Base-by-base conservation (phyloP, 1,140 invertebrate species). In the Macrobrachium rosenbergii region DNA sequence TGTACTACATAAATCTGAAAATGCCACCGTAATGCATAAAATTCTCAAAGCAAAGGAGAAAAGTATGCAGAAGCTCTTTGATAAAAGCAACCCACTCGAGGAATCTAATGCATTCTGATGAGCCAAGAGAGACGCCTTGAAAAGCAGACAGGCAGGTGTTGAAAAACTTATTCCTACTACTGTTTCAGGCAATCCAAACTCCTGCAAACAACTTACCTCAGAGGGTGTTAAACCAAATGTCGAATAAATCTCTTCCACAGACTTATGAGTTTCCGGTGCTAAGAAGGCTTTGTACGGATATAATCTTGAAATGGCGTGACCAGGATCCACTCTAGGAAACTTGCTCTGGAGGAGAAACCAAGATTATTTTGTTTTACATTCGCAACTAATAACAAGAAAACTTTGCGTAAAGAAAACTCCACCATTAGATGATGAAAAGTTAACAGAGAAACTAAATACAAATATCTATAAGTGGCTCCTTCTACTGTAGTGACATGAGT, bases 281-380 rank as follows among this genome's bases (percentile, higher is more conserved):
- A 98, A 91, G 91, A 98, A 95, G 12, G 94, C 92, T 82, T 95
- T 94, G 90, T 96, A 97, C 0, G 98, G 98, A 93, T 98, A 99
- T 16, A 97, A 92, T 28, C 95, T 93, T 84, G 95, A 94, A 52
- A 98, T 92, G 1, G 96, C 90, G 77, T 95, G 93, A 90, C 94
- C 93, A 1, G 95, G 92, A 21, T 94, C 93, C 23, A 96, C 91
- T 28, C 93, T 90, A 16, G 96, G 95, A 90, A 94, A 94, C 87
- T 93, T 92, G 92, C 96, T 94, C 96, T 96, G 92, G 5, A 17
- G 11, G 85, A 93, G 94, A 88, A 91, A 90, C 12, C n/a, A 87
- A 77, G 59, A 19, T 10, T 69, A 6, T 6, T 86, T 37, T n/a
- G 5, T 10, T 1, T 0, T 37, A 85, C 8, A 1, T 17, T 82